Base-by-base conservation (phyloP, 2,113 vertebrate genomes). In the Pedionomus torquatus region DNA sequence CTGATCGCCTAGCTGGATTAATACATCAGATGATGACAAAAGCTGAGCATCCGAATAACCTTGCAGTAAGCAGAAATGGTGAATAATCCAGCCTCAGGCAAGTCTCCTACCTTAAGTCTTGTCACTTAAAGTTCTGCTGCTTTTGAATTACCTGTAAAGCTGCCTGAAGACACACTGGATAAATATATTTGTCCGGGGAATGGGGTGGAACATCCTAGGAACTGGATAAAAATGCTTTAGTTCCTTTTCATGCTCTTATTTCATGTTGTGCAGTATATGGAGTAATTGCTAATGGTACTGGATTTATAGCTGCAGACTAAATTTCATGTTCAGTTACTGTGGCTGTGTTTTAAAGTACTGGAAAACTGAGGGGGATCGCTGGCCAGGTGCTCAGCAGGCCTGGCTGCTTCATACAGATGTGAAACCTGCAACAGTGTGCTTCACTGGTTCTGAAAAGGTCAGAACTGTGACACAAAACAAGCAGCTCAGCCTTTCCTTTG, bases 361-460 rank as follows among this genome's bases (percentile, higher is more conserved):
- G 54, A 23, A 13, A n/a, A 10, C 21, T 4, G 8, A 1, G 5
- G 35, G 35, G 30, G 51, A 2, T 12, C 5, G 4, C 4, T 7
- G 26, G 33, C 10, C 28, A 4, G 39, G 18, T 9, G 49, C 51
- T 81, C n/a, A 14, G 39, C 60, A 33, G 28, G 7, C 35, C 49
- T 89, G 94, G 66, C 70, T 55, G 39, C 77, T 51, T 51, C 52
- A 16, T 33, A 3, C 17, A 24, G 39, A 41, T 37, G 6, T 33
- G 69, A 12, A 39, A 48, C 10, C 43, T 6, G 5, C 13, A 41
- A 19, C 16, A 6, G 2, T 26, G 61, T 8, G 4, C 11, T 83
- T 60, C 55, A 48, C 9, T 48, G 33, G 23, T 24, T 43, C 49
- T 33, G 33, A 35, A 86, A 76, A 78, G 58, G 8, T 68, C 70